Evolutionary conservation across 1,140 invertebrate genomes (phyloP).

Genomic region (Carposina sasakii): DNA sequence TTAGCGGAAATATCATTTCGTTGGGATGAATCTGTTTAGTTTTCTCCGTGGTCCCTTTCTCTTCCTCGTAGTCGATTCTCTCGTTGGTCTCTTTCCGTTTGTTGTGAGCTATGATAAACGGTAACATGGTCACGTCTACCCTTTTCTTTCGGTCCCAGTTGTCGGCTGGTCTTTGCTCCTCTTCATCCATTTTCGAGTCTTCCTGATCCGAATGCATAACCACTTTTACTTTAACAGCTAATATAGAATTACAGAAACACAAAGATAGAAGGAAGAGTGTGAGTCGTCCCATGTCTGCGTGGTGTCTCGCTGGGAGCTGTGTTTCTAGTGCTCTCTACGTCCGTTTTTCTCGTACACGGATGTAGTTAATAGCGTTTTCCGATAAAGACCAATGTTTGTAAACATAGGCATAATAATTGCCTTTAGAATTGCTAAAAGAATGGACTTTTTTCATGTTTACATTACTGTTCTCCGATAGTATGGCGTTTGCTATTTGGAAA

Average conservation of each 20-base stretch:
- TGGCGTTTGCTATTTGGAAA: no score
- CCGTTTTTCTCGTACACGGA: conserved; percentile 26
- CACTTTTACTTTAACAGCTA: conserved; percentile 58
- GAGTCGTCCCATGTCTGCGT: no score
- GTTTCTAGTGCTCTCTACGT: neutral
- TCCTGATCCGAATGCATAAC: conserved; percentile 57
- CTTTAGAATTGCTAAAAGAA: neutral
- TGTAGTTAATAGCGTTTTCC: conserved; percentile 28
- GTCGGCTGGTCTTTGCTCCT: conserved; percentile 38
- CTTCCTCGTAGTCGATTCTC: conserved; percentile 36
- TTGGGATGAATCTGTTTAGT: conserved; percentile 43
- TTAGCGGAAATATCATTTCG: conserved; percentile 55
- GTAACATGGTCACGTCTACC: conserved; percentile 33
- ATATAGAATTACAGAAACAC: no score
- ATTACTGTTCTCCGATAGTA: no score
- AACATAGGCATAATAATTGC: conserved; percentile 9
- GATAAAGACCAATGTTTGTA: conserved; percentile 48
- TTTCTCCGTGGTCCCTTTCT: conserved; percentile 42
- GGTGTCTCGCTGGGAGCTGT: conserved; percentile 17
- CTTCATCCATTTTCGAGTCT: conserved; percentile 50
- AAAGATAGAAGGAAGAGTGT: no score
- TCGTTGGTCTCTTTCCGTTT: conserved; percentile 29
- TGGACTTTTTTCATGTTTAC: neutral
- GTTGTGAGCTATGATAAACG: conserved; percentile 33
- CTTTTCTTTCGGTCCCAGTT: conserved; percentile 34